Evolutionary conservation across 2,113 vertebrate genomes (phyloP), one percentile per base, ranked within the genome.

Genomic region (Chloropsis hardwickii): DNA sequence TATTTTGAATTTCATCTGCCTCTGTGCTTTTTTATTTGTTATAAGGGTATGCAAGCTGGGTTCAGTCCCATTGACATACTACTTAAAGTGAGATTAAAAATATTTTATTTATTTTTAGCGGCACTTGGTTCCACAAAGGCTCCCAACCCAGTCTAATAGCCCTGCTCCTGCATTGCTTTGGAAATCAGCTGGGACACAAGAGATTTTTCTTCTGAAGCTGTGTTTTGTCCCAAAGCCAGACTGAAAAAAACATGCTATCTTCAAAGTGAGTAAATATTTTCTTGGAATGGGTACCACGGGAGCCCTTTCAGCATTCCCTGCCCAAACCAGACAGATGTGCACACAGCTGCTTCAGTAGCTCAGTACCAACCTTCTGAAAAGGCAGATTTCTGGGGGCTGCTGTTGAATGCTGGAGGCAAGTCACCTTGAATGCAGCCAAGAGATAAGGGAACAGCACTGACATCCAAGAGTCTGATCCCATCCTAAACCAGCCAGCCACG

Each of bases 251-350:
- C 21, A 51, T 62, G 40, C 39, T 40, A 0, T 62, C 83, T 88
- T 83, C 64, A 62, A 93, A 90, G 19, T 53, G 58, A 79, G 78
- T 79, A 91, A 94, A 93, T 70, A 69, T 80, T 93, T 80, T 80
- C 79, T 90, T 71, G 9, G 2, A 88, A 83, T 78, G 88, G 50
- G 80, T 64, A 44, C 33, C 83, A 61, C 0, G 14, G 62, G 77
- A 81, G 42, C 33, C 48, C 48, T 86, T 86, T 61, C 56, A 60
- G 56, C 42, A 50, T 64, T 70, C 44, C 17, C 39, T 71, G 19
- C 42, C 64, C 39, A 72, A 24, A 78, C 27, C 31, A 81, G 91
- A 44, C 82, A 95, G 88, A 94, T 88, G 88, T 93, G 71, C 76
- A 33, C 1, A 33, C 71, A 90, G 82, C 71, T 97, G 71, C 51